Evolutionary conservation across 2,797 vertebrate genomes (phyloP), one percentile per base, ranked within the genome.

Genomic region (Simalia tracyae): DNA sequence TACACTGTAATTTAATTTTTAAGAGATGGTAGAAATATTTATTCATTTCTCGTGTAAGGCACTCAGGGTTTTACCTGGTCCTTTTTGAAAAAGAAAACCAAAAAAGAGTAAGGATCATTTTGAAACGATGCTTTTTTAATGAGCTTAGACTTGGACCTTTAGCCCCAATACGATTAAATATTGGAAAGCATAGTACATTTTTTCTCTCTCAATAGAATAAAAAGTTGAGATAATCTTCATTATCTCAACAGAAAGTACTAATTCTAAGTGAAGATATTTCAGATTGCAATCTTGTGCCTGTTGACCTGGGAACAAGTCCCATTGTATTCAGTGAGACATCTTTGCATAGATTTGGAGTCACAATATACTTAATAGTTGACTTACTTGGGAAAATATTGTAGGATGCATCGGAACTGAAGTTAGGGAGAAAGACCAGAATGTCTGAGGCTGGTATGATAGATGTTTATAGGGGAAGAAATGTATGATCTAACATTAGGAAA

Each of bases 1-100:
- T 68, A 93, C 31, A 86, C 50, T 85, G n/a, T 26, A 95, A 95
- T 1, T 90, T 26, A 87, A 92, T 90, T 91, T 92, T 89, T 91
- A 81, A 88, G 94, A 66, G 36, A 93, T 61, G 84, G 84, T 76
- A 94, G 95, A 94, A 94, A 2, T 24, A 85, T 0, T 84, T 54
- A 90, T 42, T 92, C 60, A 94, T 92, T 89, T 94, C 28, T 93
- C 61, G 36, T 81, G 28, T 50, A 88, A 90, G 61, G 22, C 14
- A 28, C 3, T 57, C 57, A 1, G 68, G 19, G 86, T 60, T 84
- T 26, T 93, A 61, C 87, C 92, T 94, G 24, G 42, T 91, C 3
- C 66, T 89, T 26, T 64, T 91, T 86, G 46, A 76, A 7, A 56
- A 24, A 36, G 50, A 86, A 88, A 3, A 28, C 17, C 66, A 91